Conservation (phyloP, 1,140 invertebrate genomes). For the Fopius arisanus region DNA sequence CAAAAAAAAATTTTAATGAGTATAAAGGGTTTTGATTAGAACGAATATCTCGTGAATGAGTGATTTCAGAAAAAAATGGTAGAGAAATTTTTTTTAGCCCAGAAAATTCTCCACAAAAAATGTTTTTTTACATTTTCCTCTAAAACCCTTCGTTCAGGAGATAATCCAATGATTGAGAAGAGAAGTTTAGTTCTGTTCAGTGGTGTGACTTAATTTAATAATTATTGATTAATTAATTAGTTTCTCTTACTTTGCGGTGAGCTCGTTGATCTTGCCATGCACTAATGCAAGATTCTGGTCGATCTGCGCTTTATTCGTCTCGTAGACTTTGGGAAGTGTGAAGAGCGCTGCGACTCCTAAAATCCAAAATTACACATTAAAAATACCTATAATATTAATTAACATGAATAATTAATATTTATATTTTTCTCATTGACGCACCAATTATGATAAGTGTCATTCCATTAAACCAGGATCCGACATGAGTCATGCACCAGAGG, state of each 20-base stretch:
- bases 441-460: conserved; percentile 95
- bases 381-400: no score
- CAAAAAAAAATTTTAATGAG: no score
- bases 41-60: neutral
- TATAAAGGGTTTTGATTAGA: no score
- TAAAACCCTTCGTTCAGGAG: no score
- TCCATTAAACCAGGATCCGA: conserved; percentile 98
- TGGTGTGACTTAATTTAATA: no score
- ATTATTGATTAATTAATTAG: neutral
- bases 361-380: conserved; percentile 53
- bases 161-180: no score
- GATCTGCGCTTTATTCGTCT: conserved; percentile 96
- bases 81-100: neutral
- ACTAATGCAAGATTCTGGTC: conserved; percentile 92
- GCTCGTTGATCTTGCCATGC: conserved; percentile 86
- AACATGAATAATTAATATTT: neutral
- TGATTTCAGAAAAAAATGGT: neutral
- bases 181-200: no score
- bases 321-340: conserved; percentile 96
- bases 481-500: conserved; percentile 94
- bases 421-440: conserved; percentile 55
- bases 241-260: conserved; percentile 82
- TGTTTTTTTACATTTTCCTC: no score
- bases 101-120: neutral
- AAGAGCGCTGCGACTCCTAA: conserved; percentile 91